These are phyloP conservation scores for Nasonia giraulti DNA, from an alignment of 1,140 invertebrate genomes.

Conservation along the genomic window DNA sequence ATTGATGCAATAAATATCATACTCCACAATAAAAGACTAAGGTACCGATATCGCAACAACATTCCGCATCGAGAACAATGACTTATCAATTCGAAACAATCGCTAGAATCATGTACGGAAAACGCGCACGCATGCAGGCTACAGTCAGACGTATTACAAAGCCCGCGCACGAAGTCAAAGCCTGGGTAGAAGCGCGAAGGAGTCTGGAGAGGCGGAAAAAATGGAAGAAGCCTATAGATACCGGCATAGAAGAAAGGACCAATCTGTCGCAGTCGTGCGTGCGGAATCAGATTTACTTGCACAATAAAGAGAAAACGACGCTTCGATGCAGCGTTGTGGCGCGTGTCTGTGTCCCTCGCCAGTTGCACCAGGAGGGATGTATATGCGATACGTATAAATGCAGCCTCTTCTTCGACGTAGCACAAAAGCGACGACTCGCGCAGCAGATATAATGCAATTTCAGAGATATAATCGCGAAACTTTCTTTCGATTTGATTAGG, in stretches of 20 bases:
- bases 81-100: no score
- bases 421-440: constrained; percentile 23
- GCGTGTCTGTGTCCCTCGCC: neutral
- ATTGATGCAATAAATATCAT: no score
- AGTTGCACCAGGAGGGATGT: neutral
- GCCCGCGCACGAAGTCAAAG: neutral
- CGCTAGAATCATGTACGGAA: no score
- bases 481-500: neutral
- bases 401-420: neutral
- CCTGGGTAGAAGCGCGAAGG: neutral
- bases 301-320: constrained; percentile 31
- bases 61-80: no score
- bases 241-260: constrained; percentile 2
- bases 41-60: no score
- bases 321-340: neutral
- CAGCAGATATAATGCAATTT: constrained; percentile 26
- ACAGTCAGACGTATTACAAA: no score
- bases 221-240: neutral
- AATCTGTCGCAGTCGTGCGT: constrained; percentile 32
- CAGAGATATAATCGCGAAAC: constrained; percentile 30
- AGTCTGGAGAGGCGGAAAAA: neutral
- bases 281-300: constrained; percentile 30
- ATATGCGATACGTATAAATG: neutral
- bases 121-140: neutral
- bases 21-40: no score